Base-by-base conservation (phyloP, 2,888 invertebrate species). In the Ectemnius lituratus region DNA sequence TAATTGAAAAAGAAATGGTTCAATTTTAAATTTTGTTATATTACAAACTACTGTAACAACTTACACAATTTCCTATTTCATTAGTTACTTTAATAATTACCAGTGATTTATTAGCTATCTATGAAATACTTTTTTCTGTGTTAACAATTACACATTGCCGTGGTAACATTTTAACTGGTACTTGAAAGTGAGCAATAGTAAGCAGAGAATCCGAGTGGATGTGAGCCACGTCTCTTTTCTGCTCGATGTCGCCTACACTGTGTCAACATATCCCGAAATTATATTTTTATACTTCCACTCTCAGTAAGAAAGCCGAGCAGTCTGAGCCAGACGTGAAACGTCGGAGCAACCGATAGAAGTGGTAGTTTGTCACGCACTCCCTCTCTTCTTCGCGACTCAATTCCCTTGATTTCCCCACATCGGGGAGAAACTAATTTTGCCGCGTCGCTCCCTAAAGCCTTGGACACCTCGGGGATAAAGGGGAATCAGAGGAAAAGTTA, bases 251-350 rank as follows among this genome's bases (percentile, higher is more conserved):
- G 59, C 61, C 66, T 62, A 67, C 71, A 69, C 78, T 74, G 73
- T 78, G 78, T 79, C 69, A 81, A 88, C 88, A 88, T 89, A 88
- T 89, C 88, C 83, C 80, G 76, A 87, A 84, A 84, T 85, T 85
- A 88, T 88, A 88, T 89, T 88, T 88, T 88, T 88, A 78, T 88
- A 88, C 87, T 85, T 84, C 83, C 81, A 76, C 79, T 37, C 37
- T 37, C 70, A 70, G 67, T 52, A 73, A 61, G 73, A 58, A 62
- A 46, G 58, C 37, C 58, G 62, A 70, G 18, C 59, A 57, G 46
- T 23, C 13, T 49, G 23, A 28, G 16, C 60, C 20, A 13, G 27
- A 49, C 60, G n/a, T 60, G 47, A 27, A 49, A 49, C 18, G 56
- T 49, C 52, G 47, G 63, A 45, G 20, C 18, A 63, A 75, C 61